Evolutionary conservation across 2,797 vertebrate species (phyloP).

Genomic region (Sorex maritimensis): DNA sequence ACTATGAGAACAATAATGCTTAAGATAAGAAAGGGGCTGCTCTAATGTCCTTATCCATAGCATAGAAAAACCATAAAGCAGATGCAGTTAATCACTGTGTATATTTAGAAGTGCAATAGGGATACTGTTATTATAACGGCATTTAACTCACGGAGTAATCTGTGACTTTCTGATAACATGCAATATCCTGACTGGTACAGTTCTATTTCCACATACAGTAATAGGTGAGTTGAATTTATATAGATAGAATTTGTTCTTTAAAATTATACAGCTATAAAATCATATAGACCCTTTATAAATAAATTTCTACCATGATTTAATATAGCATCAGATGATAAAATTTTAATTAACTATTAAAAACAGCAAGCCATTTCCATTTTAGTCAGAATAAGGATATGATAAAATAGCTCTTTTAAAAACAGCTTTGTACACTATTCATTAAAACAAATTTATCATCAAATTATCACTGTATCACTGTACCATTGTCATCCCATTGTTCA

Average conservation of each 20-base stretch:
- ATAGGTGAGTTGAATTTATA: neutral
- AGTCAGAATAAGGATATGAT: slow-evolving; percentile 35
- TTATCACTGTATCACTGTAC: neutral
- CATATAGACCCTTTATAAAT: slow-evolving; percentile 44
- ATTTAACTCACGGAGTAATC: neutral
- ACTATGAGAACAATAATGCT: neutral
- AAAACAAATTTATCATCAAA: slow-evolving; percentile 58
- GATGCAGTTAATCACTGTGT: neutral
- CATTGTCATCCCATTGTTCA: too few species aligned
- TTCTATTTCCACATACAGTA: neutral
- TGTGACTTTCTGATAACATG: neutral
- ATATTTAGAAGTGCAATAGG: neutral
- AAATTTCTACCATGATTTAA: slow-evolving; percentile 58
- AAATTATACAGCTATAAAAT: slow-evolving; percentile 47
- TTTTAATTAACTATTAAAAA: slow-evolving; percentile 77
- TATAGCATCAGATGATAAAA: neutral
- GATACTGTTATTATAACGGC: neutral
- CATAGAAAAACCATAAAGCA: neutral
- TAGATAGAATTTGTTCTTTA: neutral
- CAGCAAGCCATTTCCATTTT: slow-evolving; percentile 32
- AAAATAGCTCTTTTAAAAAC: slow-evolving; percentile 50
- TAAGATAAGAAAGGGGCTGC: neutral
- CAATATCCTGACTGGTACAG: neutral
- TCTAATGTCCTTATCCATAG: neutral
- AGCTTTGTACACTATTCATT: slow-evolving; percentile 31